Evolutionary conservation across 37 sponge, comb jelly and placozoan genomes (phyloP).

Genomic region (Chondrosia reniformis): DNA sequence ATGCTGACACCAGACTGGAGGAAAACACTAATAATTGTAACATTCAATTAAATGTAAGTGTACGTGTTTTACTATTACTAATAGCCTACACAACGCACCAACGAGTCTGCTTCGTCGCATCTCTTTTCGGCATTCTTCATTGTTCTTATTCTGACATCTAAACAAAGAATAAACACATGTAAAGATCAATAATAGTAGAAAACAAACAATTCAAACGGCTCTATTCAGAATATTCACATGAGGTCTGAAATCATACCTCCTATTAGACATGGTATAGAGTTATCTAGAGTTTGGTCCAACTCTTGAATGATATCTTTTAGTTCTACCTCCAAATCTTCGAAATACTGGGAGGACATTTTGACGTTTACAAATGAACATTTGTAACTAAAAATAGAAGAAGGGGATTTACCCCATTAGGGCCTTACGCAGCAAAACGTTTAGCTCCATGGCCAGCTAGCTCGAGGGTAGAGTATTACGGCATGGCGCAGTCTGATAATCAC

Average conservation of each 20-base stretch:
- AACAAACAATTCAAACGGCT: background rate
- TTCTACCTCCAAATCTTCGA: slow-evolving; percentile 22
- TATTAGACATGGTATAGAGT: background rate
- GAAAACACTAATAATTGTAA: background rate
- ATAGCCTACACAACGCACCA: slow-evolving; percentile 4
- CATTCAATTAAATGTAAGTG: background rate
- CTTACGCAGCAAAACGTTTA: no score
- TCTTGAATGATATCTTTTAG: background rate
- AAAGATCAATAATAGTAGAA: background rate
- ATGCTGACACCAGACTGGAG: background rate
- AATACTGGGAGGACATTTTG: slow-evolving; percentile 24
- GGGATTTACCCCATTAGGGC: no score
- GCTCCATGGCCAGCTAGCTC: no score
- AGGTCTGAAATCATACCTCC: background rate
- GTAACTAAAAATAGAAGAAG: no score
- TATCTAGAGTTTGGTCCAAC: background rate
- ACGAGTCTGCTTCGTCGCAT: slow-evolving; percentile 9
- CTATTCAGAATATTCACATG: no score
- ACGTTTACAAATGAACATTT: no score
- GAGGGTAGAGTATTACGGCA: no score
- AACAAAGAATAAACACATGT: background rate
- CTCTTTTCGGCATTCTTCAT: slow-evolving; percentile 17
- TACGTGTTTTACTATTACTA: background rate
- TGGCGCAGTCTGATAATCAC: no score
- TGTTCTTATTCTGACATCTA: slow-evolving; percentile 38